These are phyloP conservation scores for Diplosoma virens DNA, from an alignment of 23 tunicate genomes.

Conservation along the genomic window DNA sequence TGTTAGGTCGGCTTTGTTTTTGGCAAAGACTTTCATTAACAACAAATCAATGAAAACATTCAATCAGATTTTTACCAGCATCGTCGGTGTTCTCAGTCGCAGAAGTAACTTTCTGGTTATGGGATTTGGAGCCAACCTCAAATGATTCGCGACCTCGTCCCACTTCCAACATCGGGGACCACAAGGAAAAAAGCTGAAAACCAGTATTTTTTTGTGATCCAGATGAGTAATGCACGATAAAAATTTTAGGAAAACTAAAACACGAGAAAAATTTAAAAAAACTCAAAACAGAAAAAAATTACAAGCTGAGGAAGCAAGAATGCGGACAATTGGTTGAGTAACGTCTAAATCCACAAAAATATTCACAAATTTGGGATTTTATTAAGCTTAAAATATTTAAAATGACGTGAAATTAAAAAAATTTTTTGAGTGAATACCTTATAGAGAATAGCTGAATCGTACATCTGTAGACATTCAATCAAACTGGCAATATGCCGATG, in stretches of 20 bases:
- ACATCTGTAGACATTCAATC: constrained; percentile 47
- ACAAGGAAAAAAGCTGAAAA: constrained; percentile 36
- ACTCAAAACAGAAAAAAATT: too few species aligned
- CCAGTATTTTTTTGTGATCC: neutral
- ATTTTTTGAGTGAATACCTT: constrained; percentile 14
- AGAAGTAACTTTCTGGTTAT: neutral
- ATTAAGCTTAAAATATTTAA: neutral
- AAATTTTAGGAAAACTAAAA: too few species aligned
- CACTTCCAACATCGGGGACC: constrained; percentile 47
- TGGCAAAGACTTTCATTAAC: too few species aligned
- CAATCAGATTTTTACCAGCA: neutral
- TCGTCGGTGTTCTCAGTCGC: neutral
- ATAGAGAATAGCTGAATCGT: constrained; percentile 52
- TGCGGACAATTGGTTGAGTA: neutral
- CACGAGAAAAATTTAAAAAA: neutral
- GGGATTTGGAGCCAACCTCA: too few species aligned
- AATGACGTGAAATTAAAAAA: neutral
- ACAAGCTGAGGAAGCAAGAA: neutral
- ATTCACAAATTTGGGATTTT: too few species aligned
- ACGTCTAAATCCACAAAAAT: too few species aligned
- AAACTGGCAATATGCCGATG: constrained; percentile 51
- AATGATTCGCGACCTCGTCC: neutral
- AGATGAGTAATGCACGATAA: too few species aligned
- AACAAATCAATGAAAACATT: too few species aligned
- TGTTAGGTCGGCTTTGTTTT: too few species aligned